phyloP scores from a whole-genome alignment of 1,140 invertebrate genomes.

The Heliconius congener region DNA sequence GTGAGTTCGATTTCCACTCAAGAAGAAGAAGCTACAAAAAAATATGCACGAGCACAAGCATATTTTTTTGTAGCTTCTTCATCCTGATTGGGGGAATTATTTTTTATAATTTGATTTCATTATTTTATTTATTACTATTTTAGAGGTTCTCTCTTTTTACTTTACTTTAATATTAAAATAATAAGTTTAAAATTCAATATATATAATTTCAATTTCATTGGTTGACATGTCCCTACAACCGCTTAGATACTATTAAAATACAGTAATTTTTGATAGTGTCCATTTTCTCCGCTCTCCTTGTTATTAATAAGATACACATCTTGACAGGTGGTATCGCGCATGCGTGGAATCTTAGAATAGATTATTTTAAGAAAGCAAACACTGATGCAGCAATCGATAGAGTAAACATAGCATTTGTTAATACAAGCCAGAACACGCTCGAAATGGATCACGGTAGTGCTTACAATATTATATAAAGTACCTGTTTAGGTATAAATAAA shows the following conservation, averaged over 20 bases:
- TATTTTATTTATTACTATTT: too few species aligned
- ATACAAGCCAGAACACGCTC: slow-evolving; percentile 6
- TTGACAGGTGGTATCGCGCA: background rate
- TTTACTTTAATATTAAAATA: too few species aligned
- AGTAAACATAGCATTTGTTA: slow-evolving; percentile 10
- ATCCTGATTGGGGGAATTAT: too few species aligned
- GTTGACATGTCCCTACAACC: too few species aligned
- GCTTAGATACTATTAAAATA: too few species aligned
- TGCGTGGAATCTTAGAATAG: slow-evolving; percentile 12
- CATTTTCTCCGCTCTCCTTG: background rate
- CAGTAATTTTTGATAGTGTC: background rate
- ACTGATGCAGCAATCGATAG: background rate
- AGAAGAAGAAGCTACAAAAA: too few species aligned
- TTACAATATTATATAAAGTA: background rate
- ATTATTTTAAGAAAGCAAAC: slow-evolving; percentile 5
- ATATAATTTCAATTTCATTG: too few species aligned
- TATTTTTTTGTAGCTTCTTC: too few species aligned
- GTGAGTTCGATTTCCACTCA: background rate
- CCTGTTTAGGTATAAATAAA: background rate
- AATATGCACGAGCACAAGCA: too few species aligned
- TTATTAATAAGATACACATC: background rate
- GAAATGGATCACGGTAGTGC: slow-evolving; percentile 2
- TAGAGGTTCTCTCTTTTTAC: too few species aligned
- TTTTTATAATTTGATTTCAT: too few species aligned
- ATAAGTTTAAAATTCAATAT: too few species aligned